phyloP scores from a whole-genome alignment of 2,888 invertebrate species.

The Ctena decussata region DNA sequence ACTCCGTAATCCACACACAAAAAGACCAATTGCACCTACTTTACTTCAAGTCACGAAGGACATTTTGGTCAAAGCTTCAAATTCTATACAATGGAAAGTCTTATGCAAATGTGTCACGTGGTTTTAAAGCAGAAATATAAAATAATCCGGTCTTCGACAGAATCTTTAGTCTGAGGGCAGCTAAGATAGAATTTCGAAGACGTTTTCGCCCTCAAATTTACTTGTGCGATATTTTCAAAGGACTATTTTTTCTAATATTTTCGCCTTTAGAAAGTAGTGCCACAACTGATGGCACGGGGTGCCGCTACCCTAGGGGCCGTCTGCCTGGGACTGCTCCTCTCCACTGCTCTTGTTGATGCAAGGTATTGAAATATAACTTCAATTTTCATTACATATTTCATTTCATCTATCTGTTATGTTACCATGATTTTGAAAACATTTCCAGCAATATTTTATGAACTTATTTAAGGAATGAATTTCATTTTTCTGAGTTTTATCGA shows the following conservation, averaged over 20 bases:
- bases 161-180: neutral
- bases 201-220: neutral
- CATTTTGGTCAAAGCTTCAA: neutral
- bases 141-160: neutral
- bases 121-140: neutral
- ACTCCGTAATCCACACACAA: neutral
- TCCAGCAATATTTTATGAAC: too few species aligned
- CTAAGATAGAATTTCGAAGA: neutral
- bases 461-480: too few species aligned
- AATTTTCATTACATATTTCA: too few species aligned
- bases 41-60: neutral
- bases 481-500: too few species aligned
- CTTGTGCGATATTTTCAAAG: neutral
- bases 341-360: constrained; percentile 48
- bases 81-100: neutral
- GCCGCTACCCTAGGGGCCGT: constrained; percentile 38
- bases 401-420: too few species aligned
- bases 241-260: neutral
- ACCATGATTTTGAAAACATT: too few species aligned
- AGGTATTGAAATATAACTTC: constrained; percentile 57
- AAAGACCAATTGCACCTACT: neutral
- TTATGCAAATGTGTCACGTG: neutral
- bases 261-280: neutral
- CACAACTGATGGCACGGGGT: constrained; percentile 47
- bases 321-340: constrained; percentile 53